Conservation (phyloP, 1,140 invertebrate species). For the Polypedilum vanderplanki region DNA sequence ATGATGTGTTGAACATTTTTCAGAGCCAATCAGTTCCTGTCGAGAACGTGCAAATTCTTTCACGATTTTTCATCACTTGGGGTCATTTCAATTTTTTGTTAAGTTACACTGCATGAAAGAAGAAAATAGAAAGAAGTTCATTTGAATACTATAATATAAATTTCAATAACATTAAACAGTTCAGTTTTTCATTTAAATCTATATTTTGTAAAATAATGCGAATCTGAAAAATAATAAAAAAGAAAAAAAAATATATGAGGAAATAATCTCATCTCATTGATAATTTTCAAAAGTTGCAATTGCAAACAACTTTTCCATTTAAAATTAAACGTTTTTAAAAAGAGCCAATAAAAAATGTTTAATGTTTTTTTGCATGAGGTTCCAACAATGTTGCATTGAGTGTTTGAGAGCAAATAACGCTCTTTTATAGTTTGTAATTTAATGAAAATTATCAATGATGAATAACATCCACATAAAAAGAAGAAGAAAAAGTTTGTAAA, state of each 20-base stretch:
- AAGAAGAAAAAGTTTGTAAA: no score
- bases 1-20: slow-evolving; percentile 3
- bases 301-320: neutral
- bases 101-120: neutral
- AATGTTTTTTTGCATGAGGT: no score
- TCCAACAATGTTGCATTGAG: no score
- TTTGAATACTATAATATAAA: neutral
- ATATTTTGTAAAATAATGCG: slow-evolving; percentile 26
- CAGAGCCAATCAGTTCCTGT: neutral
- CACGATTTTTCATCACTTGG: neutral
- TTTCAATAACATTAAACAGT: neutral
- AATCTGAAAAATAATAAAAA: neutral
- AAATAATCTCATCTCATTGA: neutral
- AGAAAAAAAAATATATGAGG: no score
- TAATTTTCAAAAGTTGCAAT: neutral
- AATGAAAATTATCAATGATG: no score
- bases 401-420: no score
- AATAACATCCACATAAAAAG: no score
- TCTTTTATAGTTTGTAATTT: no score
- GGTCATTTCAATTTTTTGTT: neutral
- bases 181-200: slow-evolving; percentile 16
- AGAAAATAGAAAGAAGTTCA: neutral
- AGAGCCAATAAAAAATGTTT: slow-evolving; percentile 15
- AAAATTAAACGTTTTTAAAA: neutral
- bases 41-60: neutral